A percentile compares a stretch with the other conserved stretches of the same genome.
Evolutionary conservation across 2,797 vertebrate genomes (phyloP).

Genomic region (Morus bassanus): DNA sequence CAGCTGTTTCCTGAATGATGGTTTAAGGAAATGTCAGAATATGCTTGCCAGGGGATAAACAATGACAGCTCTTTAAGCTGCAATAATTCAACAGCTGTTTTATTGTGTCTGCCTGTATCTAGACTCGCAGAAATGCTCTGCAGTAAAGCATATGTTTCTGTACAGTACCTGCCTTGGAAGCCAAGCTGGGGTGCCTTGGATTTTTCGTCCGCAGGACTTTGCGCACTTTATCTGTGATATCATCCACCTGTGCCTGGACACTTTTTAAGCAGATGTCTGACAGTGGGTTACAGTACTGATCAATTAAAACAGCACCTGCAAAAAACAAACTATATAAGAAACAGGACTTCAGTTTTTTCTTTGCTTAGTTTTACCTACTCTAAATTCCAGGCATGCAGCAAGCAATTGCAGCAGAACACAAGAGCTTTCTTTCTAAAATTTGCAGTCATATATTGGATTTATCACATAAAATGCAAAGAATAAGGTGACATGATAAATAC

Average conservation of each 20-base stretch:
- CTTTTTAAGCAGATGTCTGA: conserved; percentile 85
- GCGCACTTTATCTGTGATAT: conserved; percentile 88
- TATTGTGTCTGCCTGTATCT: not conserved
- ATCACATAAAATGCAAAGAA: not conserved
- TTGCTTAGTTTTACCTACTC: not conserved
- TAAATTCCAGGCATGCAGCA: not conserved
- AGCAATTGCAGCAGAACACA: not conserved
- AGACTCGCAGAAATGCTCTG: not conserved
- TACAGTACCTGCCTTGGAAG: conserved; percentile 82
- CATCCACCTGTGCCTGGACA: conserved; percentile 86
- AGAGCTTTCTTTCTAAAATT: not conserved
- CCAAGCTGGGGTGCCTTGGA: conserved; percentile 88
- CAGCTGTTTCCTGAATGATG: not conserved
- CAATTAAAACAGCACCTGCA: conserved; percentile 91
- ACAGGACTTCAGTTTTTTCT: conserved; percentile 29
- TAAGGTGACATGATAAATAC: not conserved
- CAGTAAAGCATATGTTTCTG: not conserved
- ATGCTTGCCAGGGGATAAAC: not conserved
- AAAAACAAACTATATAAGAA: conserved; percentile 43
- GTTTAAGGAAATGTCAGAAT: not conserved
- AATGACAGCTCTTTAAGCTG: not conserved
- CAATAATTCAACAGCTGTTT: not conserved
- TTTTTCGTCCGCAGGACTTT: conserved; percentile 86
- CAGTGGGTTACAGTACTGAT: conserved; percentile 96
- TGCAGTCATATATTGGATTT: not conserved